These are phyloP conservation scores for Callopanchax toddi DNA, from an alignment of 2,113 vertebrate species.

Conservation along the genomic window DNA sequence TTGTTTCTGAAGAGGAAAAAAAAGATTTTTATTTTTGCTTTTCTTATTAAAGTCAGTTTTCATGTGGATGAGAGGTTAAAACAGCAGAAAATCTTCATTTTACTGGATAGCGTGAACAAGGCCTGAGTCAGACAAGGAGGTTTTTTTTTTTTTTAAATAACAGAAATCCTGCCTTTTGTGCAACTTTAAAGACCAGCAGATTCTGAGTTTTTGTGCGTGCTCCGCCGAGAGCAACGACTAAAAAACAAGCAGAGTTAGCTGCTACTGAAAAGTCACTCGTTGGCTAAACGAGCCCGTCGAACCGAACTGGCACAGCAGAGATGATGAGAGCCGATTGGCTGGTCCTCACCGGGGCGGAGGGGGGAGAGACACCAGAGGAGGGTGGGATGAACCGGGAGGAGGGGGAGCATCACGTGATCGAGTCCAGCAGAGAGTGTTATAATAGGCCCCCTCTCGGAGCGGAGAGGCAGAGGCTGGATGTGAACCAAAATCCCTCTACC, in stretches of 20 bases:
- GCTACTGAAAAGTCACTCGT: constrained; percentile 64
- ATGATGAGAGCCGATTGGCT: constrained; percentile 63
- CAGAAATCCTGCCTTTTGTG: too few relatives aligned
- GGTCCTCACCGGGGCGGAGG: constrained; percentile 13
- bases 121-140: too few relatives aligned
- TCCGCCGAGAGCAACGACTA: too few relatives aligned
- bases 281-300: constrained; percentile 56
- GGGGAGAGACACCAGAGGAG: constrained; percentile 28
- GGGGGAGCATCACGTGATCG: constrained; percentile 72
- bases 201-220: too few relatives aligned
- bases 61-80: too few relatives aligned
- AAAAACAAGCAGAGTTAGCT: constrained; percentile 31
- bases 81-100: too few relatives aligned
- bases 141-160: too few relatives aligned
- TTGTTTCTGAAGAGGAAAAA: too few relatives aligned
- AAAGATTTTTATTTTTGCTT: too few relatives aligned
- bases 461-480: constrained; percentile 81
- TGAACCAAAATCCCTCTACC: constrained; percentile 83
- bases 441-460: constrained; percentile 83
- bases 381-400: constrained; percentile 17
- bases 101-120: too few relatives aligned
- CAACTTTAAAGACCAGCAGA: too few relatives aligned
- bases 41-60: too few relatives aligned
- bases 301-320: constrained; percentile 64
- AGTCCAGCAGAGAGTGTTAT: constrained; percentile 82